phyloP scores from a whole-genome alignment of 1,140 invertebrate species.

The Trichonephila clavipes region DNA sequence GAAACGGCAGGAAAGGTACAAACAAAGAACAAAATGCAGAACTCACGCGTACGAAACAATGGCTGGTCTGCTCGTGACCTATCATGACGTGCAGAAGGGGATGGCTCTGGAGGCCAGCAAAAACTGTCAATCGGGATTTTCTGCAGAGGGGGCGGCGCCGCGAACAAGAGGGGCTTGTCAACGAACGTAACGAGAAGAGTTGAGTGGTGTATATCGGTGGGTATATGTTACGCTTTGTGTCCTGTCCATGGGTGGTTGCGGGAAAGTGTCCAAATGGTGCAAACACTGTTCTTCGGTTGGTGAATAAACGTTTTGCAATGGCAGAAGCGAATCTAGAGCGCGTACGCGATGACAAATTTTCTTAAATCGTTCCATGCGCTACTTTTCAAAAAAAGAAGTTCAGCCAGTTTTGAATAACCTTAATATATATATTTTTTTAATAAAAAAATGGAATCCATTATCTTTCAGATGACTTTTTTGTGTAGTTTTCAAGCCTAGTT shows the following conservation, averaged over 20 bases:
- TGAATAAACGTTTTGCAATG: too few relatives aligned
- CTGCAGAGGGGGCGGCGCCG: constrained; percentile 35
- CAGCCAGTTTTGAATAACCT: too few relatives aligned
- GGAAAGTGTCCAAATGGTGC: constrained; percentile 53
- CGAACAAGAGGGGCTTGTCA: constrained; percentile 56
- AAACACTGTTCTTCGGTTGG: constrained; percentile 6
- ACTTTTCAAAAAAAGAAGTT: too few relatives aligned
- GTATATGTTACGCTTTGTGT: constrained; percentile 61
- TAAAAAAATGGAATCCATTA: too few relatives aligned
- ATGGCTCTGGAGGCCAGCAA: constrained; percentile 46
- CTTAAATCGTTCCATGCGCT: too few relatives aligned
- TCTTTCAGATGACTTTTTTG: too few relatives aligned
- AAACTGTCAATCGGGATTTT: constrained; percentile 66
- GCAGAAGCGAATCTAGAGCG: too few relatives aligned
- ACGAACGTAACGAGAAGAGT: constrained; percentile 73
- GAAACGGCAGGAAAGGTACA: constrained; percentile 18
- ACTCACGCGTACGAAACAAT: constrained; percentile 53
- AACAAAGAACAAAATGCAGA: constrained; percentile 54
- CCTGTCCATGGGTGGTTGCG: constrained; percentile 68
- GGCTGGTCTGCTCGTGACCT: constrained; percentile 47
- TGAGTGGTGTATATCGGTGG: constrained; percentile 55
- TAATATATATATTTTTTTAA: too few relatives aligned
- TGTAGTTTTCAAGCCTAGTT: too few relatives aligned
- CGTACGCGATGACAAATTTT: too few relatives aligned
- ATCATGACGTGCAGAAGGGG: constrained; percentile 56